Evolutionary conservation across 2,797 vertebrate genomes (phyloP).

Genomic region (Phrynocephalus vlangalii): DNA sequence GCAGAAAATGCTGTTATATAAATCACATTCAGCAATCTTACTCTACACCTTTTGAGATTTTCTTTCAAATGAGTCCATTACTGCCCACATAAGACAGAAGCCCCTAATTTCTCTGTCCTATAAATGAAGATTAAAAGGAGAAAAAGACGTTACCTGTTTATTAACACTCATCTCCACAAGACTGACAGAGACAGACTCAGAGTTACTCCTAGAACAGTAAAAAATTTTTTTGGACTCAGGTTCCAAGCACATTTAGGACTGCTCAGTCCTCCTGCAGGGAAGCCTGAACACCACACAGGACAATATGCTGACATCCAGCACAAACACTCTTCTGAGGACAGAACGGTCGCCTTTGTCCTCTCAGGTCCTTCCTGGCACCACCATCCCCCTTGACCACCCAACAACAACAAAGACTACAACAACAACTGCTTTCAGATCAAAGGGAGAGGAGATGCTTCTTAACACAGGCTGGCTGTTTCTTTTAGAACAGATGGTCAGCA

Average conservation of each 20-base stretch:
- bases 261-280: not conserved
- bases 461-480: not conserved
- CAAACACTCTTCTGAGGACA: not conserved
- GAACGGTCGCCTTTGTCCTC: conserved; percentile 57
- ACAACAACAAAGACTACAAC: conserved; percentile 16
- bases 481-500: not conserved
- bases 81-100: not conserved
- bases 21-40: not conserved
- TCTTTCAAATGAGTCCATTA: not conserved
- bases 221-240: not conserved
- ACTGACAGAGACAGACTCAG: not conserved
- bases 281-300: not conserved
- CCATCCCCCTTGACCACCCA: conserved; percentile 22
- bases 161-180: not conserved
- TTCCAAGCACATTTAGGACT: not conserved
- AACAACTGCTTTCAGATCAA: conserved; percentile 41
- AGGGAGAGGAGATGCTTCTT: not conserved
- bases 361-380: conserved; percentile 23
- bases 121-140: not conserved
- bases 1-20: not conserved
- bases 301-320: not conserved
- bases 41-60: not conserved
- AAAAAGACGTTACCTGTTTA: not conserved
- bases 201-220: too few species aligned
- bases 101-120: not conserved